Base-by-base conservation (phyloP, 2,888 invertebrate species). In the Boloria euphrosyne region DNA sequence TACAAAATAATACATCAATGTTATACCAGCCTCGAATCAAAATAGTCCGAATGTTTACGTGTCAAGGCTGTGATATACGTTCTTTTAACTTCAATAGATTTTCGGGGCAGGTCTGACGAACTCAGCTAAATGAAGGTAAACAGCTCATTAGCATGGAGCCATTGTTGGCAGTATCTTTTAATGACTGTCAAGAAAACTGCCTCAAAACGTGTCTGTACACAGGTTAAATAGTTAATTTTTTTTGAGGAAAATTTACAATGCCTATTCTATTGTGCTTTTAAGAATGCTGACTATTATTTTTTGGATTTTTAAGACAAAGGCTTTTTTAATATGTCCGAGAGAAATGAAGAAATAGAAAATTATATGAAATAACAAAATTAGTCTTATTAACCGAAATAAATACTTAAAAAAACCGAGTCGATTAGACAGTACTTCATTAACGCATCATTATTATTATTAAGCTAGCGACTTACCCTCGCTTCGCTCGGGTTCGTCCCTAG, bases 71-170 rank as follows among this genome's bases (percentile, higher is more conserved):
- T 51, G 52, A 18, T 52, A 38, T 63, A 63, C 38, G 63, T 50
- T 57, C 58, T 59, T 65, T 65, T 53, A 59, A 47, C 47, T 51
- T 51, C 31, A 60, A 31, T 55, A 51, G 58, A 49, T 49, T 57
- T 61, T 54, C 55, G 53, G 55, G 44, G 44, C 65, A 50, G 59
- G 47, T 43, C 60, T 64, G 60, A 63, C 62, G 62, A 65, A 58
- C 58, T 44, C 66, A 22, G 57, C 67, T 66, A 66, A 72, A 64
- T 66, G 62, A 62, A 66, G 63, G 68, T 68, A 72, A 71, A 72
- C 68, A 69, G 47, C 71, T 72, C 72, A 71, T 72, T 72, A 72
- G 66, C 66, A 63, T 55, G 60, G 50, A 64, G 69, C 52, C 63
- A 69, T 71, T 72, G 72, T 72, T 62, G 69, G 61, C 61, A 50